phyloP scores from a whole-genome alignment of 2,888 invertebrate genomes.

The Lasioglossum pauxillum region DNA sequence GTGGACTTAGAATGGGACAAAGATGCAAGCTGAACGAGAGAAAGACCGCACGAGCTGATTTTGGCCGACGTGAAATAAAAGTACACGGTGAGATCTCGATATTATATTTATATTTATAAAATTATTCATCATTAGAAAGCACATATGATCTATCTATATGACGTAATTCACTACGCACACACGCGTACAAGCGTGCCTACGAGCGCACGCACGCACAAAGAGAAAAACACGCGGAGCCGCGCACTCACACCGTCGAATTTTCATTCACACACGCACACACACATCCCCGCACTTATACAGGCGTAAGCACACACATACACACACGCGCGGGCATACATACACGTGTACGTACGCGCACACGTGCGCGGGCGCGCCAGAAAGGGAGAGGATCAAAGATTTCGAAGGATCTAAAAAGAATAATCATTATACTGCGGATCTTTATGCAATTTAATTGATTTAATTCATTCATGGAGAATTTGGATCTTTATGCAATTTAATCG shows the following conservation, averaged over 20 bases:
- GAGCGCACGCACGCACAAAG: conserved; percentile 68
- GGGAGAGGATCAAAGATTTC: neutral
- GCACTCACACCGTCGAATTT: conserved; percentile 51
- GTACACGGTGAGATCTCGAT: conserved; percentile 78
- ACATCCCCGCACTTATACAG: conserved; percentile 6
- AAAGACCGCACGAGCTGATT: neutral
- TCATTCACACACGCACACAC: conserved; percentile 25
- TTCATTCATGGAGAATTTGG: too few relatives aligned
- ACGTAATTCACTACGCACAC: conserved; percentile 80
- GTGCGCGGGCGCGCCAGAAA: conserved; percentile 7
- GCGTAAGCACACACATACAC: conserved; percentile 51
- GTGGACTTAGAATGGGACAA: too few relatives aligned
- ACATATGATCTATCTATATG: conserved; percentile 83
- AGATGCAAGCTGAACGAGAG: neutral
- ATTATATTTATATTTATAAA: conserved; percentile 83
- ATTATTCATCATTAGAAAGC: conserved; percentile 84
- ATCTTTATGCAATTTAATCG: too few relatives aligned
- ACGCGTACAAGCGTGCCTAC: conserved; percentile 74
- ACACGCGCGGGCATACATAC: conserved; percentile 63
- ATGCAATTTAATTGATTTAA: too few relatives aligned
- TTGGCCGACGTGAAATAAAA: conserved; percentile 67
- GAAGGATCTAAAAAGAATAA: too few relatives aligned
- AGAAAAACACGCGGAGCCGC: conserved; percentile 57
- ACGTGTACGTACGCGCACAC: conserved; percentile 58
- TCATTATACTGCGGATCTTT: too few relatives aligned